phyloP scores from a whole-genome alignment of 2,113 vertebrate species.

The Trachemys scripta region DNA sequence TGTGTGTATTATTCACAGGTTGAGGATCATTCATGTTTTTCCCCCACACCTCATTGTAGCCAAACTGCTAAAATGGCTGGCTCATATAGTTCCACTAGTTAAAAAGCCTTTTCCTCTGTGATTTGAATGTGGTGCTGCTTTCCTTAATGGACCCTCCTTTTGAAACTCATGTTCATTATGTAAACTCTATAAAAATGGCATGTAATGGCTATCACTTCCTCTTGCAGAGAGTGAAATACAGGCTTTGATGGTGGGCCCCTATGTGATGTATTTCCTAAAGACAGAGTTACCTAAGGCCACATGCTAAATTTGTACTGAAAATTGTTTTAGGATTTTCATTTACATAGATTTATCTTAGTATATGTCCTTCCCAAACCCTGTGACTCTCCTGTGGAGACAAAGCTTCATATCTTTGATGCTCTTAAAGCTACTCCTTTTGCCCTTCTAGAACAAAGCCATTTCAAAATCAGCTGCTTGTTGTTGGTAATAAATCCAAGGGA shows the following conservation, averaged over 20 bases:
- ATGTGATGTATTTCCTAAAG: background rate
- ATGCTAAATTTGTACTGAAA: background rate
- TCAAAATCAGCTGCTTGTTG: background rate
- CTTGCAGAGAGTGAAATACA: background rate
- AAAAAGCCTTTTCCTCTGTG: background rate
- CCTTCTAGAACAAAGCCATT: background rate
- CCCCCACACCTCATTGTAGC: background rate
- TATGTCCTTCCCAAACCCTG: background rate
- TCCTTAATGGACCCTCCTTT: background rate
- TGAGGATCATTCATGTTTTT: background rate
- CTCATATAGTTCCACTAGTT: background rate
- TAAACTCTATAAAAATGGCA: background rate
- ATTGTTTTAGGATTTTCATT: background rate
- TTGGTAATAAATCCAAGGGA: background rate
- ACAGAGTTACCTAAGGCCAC: background rate
- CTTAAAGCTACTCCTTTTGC: background rate
- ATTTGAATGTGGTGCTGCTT: background rate
- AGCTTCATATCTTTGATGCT: background rate
- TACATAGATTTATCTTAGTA: background rate
- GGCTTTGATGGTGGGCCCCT: background rate
- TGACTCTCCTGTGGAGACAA: background rate
- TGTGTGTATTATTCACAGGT: background rate
- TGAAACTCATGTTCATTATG: background rate
- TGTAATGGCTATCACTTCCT: background rate
- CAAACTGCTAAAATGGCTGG: background rate